Percentiles rank a stretch among this genome's conserved stretches.
These are phyloP conservation scores for Eulemur macaco DNA, from an alignment of 2,113 vertebrate genomes.

Conservation along the genomic window DNA sequence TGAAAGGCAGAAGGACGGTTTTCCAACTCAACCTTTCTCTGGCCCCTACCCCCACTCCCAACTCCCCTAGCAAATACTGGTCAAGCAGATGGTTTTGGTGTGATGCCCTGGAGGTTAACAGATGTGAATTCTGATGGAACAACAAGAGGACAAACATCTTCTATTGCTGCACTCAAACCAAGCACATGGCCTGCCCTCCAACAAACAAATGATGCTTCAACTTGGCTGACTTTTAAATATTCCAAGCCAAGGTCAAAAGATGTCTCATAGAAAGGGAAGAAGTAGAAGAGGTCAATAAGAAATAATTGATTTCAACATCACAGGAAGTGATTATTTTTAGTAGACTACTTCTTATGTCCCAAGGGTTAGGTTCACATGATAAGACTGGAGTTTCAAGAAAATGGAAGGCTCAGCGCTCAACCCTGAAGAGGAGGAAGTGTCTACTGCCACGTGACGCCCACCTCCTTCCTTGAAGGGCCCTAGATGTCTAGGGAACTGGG, in stretches of 20 bases:
- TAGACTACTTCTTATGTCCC: neutral
- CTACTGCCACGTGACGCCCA: neutral
- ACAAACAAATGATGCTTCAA: conserved; percentile 5
- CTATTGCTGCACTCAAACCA: neutral
- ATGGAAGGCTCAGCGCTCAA: neutral
- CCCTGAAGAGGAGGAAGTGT: neutral
- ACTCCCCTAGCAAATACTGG: neutral
- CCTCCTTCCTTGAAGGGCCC: neutral
- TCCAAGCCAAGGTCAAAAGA: neutral
- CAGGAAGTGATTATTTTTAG: neutral
- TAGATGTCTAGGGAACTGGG: neutral
- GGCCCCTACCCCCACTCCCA: neutral
- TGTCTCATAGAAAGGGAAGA: neutral
- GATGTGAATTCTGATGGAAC: conserved; percentile 66
- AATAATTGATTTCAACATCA: neutral
- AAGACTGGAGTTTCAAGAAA: neutral
- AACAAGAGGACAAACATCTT: conserved; percentile 25
- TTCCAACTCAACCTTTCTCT: neutral
- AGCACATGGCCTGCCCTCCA: neutral
- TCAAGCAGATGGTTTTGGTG: conserved; percentile 68
- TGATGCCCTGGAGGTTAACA: conserved; percentile 66
- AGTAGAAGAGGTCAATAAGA: neutral
- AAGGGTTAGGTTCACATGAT: neutral
- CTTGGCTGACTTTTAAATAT: neutral
- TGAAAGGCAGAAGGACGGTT: neutral